Evolutionary conservation across 2,888 invertebrate genomes (phyloP), one percentile per base, ranked within the genome.

Genomic region (Germaria angustata): DNA sequence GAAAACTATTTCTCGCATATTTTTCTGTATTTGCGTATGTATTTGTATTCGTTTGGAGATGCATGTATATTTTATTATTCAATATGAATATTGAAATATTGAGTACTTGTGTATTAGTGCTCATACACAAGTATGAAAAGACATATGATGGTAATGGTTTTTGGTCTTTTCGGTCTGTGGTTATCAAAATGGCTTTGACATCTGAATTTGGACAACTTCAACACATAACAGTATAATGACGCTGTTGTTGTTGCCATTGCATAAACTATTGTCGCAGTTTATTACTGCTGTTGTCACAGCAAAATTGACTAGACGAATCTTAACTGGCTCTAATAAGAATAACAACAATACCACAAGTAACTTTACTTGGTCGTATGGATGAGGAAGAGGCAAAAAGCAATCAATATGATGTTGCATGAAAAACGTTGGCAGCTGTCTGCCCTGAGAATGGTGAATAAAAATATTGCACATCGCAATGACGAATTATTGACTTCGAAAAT

Each of bases 141-240:
- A 39, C 15, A 41, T 51, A 72, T 61, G 32, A 63, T 66, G 61
- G 24, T 66, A 69, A 65, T 75, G 55, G 75, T 49, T 69, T 34
- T 34, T 81, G 77, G 72, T 81, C 55, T 65, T 68, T 81, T 55
- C 55, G 77, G 77, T 73, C 66, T 81, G 77, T 78, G 78, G 77
- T 73, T 81, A 78, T 81, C 59, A 63, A 81, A 79, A 78, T 63
- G 72, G 78, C 78, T 78, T 81, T 81, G 78, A 78, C 78, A 81
- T 81, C 78, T 81, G 81, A 68, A 81, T 81, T 78, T 78, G 78
- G 59, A 72, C 63, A 69, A 73, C 28, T 72, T 72, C 77, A 77
- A 61, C 66, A 77, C 71, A 78, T 22, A 72, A 66, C 61, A 53
- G 39, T 15, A 44, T 51, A 53, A 63, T 69, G 6, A n/a, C n/a